These are phyloP conservation scores for Panulirus ornatus DNA, from an alignment of 1,140 invertebrate genomes.

Conservation along the genomic window DNA sequence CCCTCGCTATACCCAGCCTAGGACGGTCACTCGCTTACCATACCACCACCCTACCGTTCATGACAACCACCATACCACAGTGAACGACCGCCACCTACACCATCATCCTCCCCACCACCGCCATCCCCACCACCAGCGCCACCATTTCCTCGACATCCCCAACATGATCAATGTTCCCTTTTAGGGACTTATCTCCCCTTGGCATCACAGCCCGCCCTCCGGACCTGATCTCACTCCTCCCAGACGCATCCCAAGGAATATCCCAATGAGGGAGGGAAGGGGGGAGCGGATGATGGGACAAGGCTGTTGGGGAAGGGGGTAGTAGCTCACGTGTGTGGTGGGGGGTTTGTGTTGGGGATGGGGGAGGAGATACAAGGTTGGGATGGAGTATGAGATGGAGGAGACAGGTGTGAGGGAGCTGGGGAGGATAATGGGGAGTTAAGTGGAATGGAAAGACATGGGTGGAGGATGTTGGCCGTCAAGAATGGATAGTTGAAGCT, in stretches of 20 bases:
- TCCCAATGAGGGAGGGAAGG: not conserved
- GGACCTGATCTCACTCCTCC: conserved; percentile 40
- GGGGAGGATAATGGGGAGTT: too few species aligned
- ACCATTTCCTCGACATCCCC: conserved; percentile 1
- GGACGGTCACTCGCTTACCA: too few species aligned
- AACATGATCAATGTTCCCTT: conserved; percentile 35
- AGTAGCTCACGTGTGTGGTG: too few species aligned
- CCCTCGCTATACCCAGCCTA: too few species aligned
- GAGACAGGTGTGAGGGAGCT: too few species aligned
- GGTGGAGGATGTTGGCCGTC: too few species aligned
- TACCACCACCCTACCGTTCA: too few species aligned
- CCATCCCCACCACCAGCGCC: conserved; percentile 20
- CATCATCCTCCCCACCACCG: not conserved
- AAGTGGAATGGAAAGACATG: too few species aligned
- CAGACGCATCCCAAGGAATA: not conserved
- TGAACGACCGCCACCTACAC: not conserved
- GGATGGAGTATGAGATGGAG: not conserved
- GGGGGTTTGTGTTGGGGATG: too few species aligned
- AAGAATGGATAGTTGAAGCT: too few species aligned
- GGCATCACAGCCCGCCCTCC: conserved; percentile 24
- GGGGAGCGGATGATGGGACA: not conserved
- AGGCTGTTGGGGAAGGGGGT: not conserved
- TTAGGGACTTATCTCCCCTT: conserved; percentile 7
- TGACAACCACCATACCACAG: too few species aligned
- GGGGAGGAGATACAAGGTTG: not conserved